Percentiles rank a stretch among this genome's conserved stretches.
These are phyloP conservation scores for Archips xylosteana DNA, from an alignment of 2,888 invertebrate species.

Conservation along the genomic window DNA sequence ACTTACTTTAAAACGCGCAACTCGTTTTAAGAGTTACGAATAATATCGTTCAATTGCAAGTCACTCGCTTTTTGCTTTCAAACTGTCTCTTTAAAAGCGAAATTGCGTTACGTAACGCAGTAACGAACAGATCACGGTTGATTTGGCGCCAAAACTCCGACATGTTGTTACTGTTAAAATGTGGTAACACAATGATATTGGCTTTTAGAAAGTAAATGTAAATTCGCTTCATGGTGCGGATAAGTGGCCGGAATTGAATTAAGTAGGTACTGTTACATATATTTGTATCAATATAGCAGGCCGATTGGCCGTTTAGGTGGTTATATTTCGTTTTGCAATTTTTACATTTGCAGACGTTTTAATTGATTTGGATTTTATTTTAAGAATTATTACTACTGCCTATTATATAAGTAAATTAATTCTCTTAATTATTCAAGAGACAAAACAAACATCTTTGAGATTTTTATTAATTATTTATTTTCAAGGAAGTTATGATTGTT, in stretches of 20 bases:
- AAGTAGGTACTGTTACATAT: background rate
- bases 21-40: constrained; percentile 21
- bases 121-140: constrained; percentile 51
- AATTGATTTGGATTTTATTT: too few relatives aligned
- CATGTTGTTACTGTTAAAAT: constrained; percentile 43
- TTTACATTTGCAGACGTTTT: too few relatives aligned
- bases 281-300: constrained; percentile 3
- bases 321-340: background rate
- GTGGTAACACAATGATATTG: constrained; percentile 34
- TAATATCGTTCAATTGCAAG: constrained; percentile 38
- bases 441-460: too few relatives aligned
- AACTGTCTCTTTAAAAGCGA: constrained; percentile 54
- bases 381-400: too few relatives aligned
- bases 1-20: constrained; percentile 15
- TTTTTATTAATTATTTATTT: too few relatives aligned
- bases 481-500: background rate
- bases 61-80: constrained; percentile 56
- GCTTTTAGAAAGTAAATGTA: constrained; percentile 67
- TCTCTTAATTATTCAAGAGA: too few relatives aligned
- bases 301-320: background rate
- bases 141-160: constrained; percentile 51
- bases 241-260: constrained; percentile 34
- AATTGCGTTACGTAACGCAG: constrained; percentile 60
- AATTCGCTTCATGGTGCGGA: constrained; percentile 58
- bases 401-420: too few relatives aligned